A percentile compares a stretch with the other conserved stretches of the same genome.
phyloP scores from a whole-genome alignment of 1,140 invertebrate species.

The Lasioglossum albipes region DNA sequence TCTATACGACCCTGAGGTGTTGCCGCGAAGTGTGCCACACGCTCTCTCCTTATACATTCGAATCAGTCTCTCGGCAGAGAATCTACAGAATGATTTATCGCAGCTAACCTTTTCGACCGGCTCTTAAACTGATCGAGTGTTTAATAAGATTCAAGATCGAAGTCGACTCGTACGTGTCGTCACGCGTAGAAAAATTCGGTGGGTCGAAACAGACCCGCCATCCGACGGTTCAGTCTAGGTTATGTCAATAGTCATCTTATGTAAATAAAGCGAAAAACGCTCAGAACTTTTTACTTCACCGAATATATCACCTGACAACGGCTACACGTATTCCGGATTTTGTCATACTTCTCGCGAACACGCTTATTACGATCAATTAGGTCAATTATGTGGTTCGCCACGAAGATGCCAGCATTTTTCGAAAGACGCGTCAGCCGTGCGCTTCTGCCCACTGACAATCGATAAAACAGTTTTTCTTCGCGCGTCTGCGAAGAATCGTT shows the following conservation, averaged over 20 bases:
- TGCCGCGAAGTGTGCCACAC: slow-evolving; percentile 45
- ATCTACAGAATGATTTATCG: background rate
- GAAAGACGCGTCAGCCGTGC: slow-evolving; percentile 42
- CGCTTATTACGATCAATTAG: slow-evolving; percentile 48
- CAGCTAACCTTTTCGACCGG: background rate
- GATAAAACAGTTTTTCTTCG: background rate
- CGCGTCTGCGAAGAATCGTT: background rate
- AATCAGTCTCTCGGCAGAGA: background rate
- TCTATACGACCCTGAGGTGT: slow-evolving; percentile 21
- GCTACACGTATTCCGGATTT: background rate
- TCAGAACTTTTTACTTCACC: no score
- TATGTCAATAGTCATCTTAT: no score
- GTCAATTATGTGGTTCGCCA: slow-evolving; percentile 51
- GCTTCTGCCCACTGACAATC: slow-evolving; percentile 16
- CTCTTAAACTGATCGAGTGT: background rate
- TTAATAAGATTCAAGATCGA: background rate
- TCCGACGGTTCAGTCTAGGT: no score
- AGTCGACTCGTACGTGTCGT: background rate
- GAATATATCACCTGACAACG: no score
- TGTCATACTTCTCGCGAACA: slow-evolving; percentile 8
- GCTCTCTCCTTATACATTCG: slow-evolving; percentile 19
- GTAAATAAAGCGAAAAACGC: no score
- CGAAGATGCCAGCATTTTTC: slow-evolving; percentile 42
- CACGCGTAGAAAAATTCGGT: no score
- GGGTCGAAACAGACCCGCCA: no score